A percentile compares a stretch with the other conserved stretches of the same genome.
These are phyloP conservation scores for Cichladusa arquata DNA, from an alignment of 2,113 vertebrate genomes.

Conservation along the genomic window DNA sequence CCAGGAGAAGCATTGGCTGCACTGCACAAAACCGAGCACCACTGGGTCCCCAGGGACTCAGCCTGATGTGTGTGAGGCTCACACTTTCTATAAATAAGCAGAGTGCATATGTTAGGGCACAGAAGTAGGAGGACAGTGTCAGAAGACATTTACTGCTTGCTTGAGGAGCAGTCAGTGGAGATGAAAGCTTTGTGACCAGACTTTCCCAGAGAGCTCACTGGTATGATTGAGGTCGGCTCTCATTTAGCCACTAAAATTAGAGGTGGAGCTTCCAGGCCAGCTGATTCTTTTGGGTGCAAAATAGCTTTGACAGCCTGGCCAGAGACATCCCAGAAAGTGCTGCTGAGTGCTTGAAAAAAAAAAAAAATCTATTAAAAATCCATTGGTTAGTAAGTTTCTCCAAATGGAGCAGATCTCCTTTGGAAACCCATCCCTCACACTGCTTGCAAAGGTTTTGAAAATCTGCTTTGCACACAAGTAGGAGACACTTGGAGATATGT, in stretches of 20 bases:
- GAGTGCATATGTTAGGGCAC: not conserved
- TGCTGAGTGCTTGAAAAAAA: not conserved
- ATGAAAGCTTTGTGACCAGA: not conserved
- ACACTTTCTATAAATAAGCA: not conserved
- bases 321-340: not conserved
- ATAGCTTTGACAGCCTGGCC: not conserved
- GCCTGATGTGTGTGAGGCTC: not conserved
- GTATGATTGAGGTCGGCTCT: not conserved
- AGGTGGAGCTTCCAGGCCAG: not conserved
- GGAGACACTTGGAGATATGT: not conserved
- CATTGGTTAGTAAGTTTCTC: not conserved
- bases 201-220: not conserved
- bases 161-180: not conserved
- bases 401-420: not conserved
- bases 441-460: not conserved
- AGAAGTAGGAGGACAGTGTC: not conserved
- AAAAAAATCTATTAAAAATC: not conserved
- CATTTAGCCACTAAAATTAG: not conserved
- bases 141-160: not conserved
- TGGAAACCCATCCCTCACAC: accelerated
- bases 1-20: accelerated
- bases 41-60: not conserved
- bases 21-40: not conserved
- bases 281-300: not conserved
- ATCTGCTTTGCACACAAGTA: not conserved